A percentile compares a stretch with the other conserved stretches of the same genome.
Evolutionary conservation across 2,797 vertebrate genomes (phyloP).

Genomic region (Acanthis flammea): DNA sequence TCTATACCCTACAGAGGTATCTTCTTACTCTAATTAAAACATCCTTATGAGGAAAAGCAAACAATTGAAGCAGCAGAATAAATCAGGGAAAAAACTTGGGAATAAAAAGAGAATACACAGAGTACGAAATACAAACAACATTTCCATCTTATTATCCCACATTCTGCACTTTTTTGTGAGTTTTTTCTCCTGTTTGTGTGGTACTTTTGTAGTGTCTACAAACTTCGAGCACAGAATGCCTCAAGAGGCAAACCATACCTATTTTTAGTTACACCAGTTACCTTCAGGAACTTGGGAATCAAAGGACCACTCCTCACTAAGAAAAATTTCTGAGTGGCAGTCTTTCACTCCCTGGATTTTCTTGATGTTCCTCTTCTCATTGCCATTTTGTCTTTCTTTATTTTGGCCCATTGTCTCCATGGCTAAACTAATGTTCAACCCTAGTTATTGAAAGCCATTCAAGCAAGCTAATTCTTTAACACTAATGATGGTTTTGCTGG

Average conservation of each 20-base stretch:
- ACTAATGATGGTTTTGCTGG: neutral
- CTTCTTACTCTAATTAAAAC: slow-evolving; percentile 1
- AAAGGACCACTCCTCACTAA: neutral
- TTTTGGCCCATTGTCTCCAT: neutral
- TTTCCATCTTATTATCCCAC: neutral
- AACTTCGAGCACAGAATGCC: neutral
- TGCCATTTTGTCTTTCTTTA: neutral
- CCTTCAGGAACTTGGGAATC: neutral
- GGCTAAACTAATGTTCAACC: neutral
- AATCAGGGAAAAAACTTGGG: neutral
- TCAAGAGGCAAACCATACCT: neutral
- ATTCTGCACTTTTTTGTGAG: neutral
- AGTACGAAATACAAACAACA: neutral
- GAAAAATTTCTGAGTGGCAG: neutral
- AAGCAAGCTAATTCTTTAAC: neutral
- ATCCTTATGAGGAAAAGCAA: neutral
- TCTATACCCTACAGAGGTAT: neutral
- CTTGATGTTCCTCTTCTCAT: neutral
- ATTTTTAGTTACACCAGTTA: neutral
- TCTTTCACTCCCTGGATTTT: neutral
- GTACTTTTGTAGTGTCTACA: neutral
- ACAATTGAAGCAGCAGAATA: neutral
- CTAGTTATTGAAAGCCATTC: neutral
- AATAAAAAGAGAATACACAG: neutral
- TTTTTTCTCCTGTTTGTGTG: neutral